phyloP scores from a whole-genome alignment of 1,140 invertebrate species.

The Scaptomyza montana region DNA sequence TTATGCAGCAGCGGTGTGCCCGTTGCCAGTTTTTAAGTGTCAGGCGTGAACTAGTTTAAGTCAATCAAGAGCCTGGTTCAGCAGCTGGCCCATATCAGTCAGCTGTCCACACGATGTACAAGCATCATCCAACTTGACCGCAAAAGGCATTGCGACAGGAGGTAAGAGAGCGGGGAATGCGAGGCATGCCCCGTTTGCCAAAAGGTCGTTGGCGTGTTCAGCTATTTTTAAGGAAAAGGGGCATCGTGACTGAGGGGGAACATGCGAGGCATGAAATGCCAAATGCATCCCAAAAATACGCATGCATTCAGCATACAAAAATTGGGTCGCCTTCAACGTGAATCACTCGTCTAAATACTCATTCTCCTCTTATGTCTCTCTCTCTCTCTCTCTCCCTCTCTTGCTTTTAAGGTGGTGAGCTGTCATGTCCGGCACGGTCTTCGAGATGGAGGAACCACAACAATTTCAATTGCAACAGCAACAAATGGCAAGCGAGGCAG shows the following conservation, averaged over 20 bases:
- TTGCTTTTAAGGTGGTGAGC: conserved; percentile 30
- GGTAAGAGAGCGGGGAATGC: conserved; percentile 6
- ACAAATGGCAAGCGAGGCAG: conserved; percentile 36
- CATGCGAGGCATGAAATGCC: conserved; percentile 56
- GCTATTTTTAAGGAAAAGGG: conserved; percentile 42
- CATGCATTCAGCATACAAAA: conserved; percentile 44
- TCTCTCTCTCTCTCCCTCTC: conserved; percentile 10
- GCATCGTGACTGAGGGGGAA: background rate
- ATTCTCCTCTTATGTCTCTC: background rate
- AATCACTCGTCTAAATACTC: conserved; percentile 48
- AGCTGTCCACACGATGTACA: conserved; percentile 7
- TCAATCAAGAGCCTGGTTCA: conserved; percentile 62
- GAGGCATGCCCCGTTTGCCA: conserved; percentile 37
- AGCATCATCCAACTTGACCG: conserved; percentile 67
- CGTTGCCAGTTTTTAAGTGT: conserved; percentile 30
- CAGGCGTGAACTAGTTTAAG: conserved; percentile 73
- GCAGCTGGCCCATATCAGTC: conserved; percentile 49
- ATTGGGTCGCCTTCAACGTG: conserved; percentile 65
- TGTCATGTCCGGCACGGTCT: conserved; percentile 69
- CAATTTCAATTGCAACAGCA: conserved; percentile 45
- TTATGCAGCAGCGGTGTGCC: conserved; percentile 24
- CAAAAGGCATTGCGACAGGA: conserved; percentile 43
- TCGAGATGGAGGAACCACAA: conserved; percentile 58
- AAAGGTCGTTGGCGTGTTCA: conserved; percentile 72
- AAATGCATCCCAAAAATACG: conserved; percentile 73